Evolutionary conservation across 2,113 vertebrate genomes (phyloP), one percentile per base, ranked within the genome.

Genomic region (Misgurnus mizolepis): DNA sequence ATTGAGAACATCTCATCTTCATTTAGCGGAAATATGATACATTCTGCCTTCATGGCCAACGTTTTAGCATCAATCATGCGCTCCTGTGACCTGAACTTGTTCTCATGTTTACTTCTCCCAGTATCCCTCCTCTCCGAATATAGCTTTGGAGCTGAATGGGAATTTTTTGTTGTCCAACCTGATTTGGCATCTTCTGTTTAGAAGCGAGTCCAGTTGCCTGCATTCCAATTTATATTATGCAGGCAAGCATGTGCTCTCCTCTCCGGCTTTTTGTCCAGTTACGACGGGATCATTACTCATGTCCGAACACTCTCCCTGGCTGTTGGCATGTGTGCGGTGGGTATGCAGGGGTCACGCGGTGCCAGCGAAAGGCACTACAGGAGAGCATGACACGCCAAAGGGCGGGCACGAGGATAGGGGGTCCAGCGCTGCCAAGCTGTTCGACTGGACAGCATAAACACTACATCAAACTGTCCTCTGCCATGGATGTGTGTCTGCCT

Each of bases 271-370:
- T 76, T 27, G 27, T 68, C 58, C 61, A 55, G 64, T 73, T 67
- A 55, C 71, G 18, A 49, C 53, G 74, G 64, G 14, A 61, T 73
- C 74, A 78, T 84, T 62, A 81, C 68, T 81, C 62, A 81, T 81
- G 18, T 69, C 50, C 56, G 61, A 58, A 53, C 3, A 8, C 11
- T 50, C 14, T 60, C 34, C n/a, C 53, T 64, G 62, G 64, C 79
- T 78, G 49, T 73, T 81, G 74, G 74, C 62, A 56, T 53, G 43
- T 17, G 64, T 77, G 50, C 55, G 7, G 66, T 80, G 72, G 60
- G 74, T 66, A 58, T 40, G 9, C 40, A 58, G 66, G 73, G 70
- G 39, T 77, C 49, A 72, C 49, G 40, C 5, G 4, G 47, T 67
- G 70, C 18, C 70, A 64, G 71, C 40, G 65, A 69, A 58, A 45